Percentiles rank a stretch among this genome's conserved stretches.
Conservation (phyloP, 2,113 vertebrate species). For the Notarius lentiginosus region DNA sequence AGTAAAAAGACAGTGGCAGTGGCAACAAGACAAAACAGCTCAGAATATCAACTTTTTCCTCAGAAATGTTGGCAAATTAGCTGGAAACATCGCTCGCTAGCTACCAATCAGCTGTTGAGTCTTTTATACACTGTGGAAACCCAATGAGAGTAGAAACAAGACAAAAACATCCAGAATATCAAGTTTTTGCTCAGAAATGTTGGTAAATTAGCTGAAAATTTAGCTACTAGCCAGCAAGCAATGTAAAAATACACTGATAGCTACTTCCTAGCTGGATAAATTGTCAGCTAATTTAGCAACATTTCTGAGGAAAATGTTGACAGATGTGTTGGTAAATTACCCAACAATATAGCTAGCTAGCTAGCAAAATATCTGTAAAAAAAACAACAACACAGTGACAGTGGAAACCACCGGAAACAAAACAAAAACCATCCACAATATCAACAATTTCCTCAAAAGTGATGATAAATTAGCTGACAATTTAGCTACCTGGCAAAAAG, state of each 20-base stretch:
- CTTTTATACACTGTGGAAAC: neutral
- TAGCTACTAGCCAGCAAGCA: neutral
- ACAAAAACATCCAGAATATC: neutral
- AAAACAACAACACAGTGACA: neutral
- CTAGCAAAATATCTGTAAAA: neutral
- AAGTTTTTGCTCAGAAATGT: neutral
- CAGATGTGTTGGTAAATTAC: neutral
- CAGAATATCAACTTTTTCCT: neutral
- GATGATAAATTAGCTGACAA: neutral
- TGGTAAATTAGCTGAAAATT: neutral
- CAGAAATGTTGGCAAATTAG: neutral
- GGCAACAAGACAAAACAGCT: neutral
- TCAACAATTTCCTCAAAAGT: neutral
- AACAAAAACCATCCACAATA: neutral
- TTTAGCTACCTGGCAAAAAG: neutral
- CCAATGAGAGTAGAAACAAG: neutral
- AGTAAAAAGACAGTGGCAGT: neutral
- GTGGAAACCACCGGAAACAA: neutral
- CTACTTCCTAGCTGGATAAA: neutral
- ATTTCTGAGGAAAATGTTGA: neutral
- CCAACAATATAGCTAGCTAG: neutral
- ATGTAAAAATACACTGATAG: neutral
- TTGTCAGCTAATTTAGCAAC: neutral
- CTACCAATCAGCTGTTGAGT: neutral
- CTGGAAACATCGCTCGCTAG: neutral